Evolutionary conservation across 2,113 vertebrate species (phyloP), one percentile per base, ranked within the genome.

Genomic region (Oceanites oceanicus): DNA sequence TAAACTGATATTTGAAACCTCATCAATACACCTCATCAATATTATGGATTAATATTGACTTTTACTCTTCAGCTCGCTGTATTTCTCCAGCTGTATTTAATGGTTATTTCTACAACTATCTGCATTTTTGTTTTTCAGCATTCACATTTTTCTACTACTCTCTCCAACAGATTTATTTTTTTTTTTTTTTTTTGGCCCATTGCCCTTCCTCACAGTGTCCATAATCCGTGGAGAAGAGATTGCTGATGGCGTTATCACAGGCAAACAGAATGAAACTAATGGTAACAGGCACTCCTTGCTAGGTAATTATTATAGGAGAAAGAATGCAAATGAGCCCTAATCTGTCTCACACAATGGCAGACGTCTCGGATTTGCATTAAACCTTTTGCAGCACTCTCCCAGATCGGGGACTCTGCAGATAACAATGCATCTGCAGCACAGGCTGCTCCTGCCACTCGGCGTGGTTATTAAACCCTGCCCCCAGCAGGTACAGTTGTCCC

Each of bases 261-360:
- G 71, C 88, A 95, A 97, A 96, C 93, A 96, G 95, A 97, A 96
- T 92, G 95, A 96, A 96, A 93, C 92, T 97, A 97, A 98, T 96
- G 97, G 96, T 95, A 97, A 94, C 86, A 95, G 92, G 96, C 96
- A 96, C 91, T 97, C 89, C 87, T 98, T 96, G 95, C 94, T 95
- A 98, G 97, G 97, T 97, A 97, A 98, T 97, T 97, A 98, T 97
- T 97, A 96, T 93, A 92, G 79, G 92, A 96, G 96, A 97, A 97
- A 97, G 96, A 97, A 97, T 97, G 97, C 98, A 98, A 97, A 98
- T 98, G 98, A 98, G 97, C 94, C 97, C 96, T 98, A 97, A 98
- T 98, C 97, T 97, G 94, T 97, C 97, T 97, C 94, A 85, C 97
- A 97, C 97, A 98, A 98, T 97, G 97, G 97, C 96, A 92, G 95